Conservation (phyloP, 2,113 vertebrate species). For the Ceyx cyanopectus region DNA sequence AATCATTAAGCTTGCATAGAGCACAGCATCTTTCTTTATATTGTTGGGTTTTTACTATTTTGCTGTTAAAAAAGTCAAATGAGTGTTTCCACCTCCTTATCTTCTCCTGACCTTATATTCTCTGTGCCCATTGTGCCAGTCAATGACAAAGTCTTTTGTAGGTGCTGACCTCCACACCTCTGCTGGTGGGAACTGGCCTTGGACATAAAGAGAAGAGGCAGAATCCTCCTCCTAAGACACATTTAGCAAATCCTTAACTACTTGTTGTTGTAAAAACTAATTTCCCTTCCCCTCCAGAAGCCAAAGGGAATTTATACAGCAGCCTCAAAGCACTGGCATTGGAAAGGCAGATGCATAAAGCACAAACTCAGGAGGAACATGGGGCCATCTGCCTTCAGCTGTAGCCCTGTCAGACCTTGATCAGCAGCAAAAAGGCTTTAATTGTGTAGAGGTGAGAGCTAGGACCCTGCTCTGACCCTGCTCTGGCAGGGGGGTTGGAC, state of each 20-base stretch:
- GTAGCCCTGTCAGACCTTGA: neutral
- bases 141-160: neutral
- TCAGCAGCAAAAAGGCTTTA: neutral
- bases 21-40: too few relatives aligned
- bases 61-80: too few relatives aligned
- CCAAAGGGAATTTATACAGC: neutral
- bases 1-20: too few relatives aligned
- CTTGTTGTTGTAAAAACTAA: neutral
- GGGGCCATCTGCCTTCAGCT: neutral
- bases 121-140: neutral
- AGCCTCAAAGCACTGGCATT: neutral
- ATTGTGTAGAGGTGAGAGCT: neutral
- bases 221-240: neutral
- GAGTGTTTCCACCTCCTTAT: neutral
- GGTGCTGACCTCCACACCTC: neutral
- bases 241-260: neutral
- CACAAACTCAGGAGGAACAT: neutral
- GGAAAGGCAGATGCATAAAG: neutral
- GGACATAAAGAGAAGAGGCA: neutral
- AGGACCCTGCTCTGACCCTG: too few relatives aligned
- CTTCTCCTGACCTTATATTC: neutral
- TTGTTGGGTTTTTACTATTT: too few relatives aligned
- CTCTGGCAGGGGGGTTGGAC: too few relatives aligned
- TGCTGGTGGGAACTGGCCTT: neutral
- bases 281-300: neutral